Base-by-base conservation (phyloP, 2,797 vertebrate genomes). In the Prunella strophiata region DNA sequence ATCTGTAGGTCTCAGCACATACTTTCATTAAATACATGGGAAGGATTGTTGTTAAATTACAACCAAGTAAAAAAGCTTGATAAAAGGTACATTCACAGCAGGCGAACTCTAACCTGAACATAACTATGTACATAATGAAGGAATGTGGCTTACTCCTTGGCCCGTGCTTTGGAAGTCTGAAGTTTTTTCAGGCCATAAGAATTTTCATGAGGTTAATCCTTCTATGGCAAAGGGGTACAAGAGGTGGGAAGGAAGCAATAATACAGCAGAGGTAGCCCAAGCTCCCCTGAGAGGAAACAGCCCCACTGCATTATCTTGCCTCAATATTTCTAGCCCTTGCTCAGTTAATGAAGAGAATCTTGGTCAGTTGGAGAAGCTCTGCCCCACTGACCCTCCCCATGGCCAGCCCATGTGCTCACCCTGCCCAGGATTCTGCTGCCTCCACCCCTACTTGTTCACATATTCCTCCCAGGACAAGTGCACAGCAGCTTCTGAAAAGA, bases 351-450 rank as follows among this genome's bases (percentile, higher is more conserved):
- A 52, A 55, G 55, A 51, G 25, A 72, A 73, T 42, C 58, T 75
- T 0, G 0, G 22, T 18, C 43, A 42, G 8, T 0, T 1, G 0
- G 47, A 75, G 47, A 43, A 88, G 45, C 54, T 84, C 52, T 89
- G 54, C 9, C 50, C 29, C 68, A 59, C 65, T 66, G 45, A 9
- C 10, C 7, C 7, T 38, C 30, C 23, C 45, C 1, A 1, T 13
- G 52, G 66, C 45, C 63, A 20, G n/a, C 36, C 38, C 34, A 27
- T 16, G 22, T 3, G 4, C 36, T 77, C 54, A 67, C 16, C 25
- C 61, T 85, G 32, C 57, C 50, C 2, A 1, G 25, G 34, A 43
- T 57, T 65, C 38, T 48, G 51, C 29, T 91, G 54, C 55, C 22
- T 80, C 51, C 40, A 54, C 7, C 47, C 19, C n/a, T 63, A 3